Evolutionary conservation across 2,888 invertebrate genomes (phyloP).

Genomic region (Anorthoa munda): DNA sequence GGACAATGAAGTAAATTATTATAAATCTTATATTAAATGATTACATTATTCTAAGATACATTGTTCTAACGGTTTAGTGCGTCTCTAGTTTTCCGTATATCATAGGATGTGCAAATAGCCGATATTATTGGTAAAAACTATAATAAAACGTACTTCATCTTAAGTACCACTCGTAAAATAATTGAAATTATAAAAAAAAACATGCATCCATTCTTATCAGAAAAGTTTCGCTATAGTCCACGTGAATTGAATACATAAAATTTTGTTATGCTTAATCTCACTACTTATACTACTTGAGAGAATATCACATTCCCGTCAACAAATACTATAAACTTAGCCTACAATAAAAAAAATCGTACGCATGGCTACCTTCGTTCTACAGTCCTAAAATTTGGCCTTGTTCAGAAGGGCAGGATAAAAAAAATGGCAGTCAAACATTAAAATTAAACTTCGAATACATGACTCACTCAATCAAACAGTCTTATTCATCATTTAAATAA

Average conservation of each 20-base stretch:
- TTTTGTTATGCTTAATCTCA: slow-evolving; percentile 67
- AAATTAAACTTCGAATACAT: slow-evolving; percentile 80
- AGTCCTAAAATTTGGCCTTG: slow-evolving; percentile 69
- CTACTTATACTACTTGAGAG: slow-evolving; percentile 70
- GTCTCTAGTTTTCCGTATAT: slow-evolving; percentile 72
- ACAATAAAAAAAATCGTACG: slow-evolving; percentile 70
- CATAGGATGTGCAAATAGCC: slow-evolving; percentile 71
- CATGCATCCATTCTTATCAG: slow-evolving; percentile 57
- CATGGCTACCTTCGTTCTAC: slow-evolving; percentile 66
- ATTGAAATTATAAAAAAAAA: slow-evolving; percentile 50
- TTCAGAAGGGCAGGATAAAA: slow-evolving; percentile 66
- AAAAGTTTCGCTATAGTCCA: slow-evolving; percentile 54
- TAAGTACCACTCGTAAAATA: slow-evolving; percentile 60
- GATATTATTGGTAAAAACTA: slow-evolving; percentile 63
- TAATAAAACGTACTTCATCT: slow-evolving; percentile 51
- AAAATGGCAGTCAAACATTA: slow-evolving; percentile 84
- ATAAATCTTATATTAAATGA: slow-evolving; percentile 82
- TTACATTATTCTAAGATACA: slow-evolving; percentile 82
- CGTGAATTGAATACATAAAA: slow-evolving; percentile 67
- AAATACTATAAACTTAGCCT: slow-evolving; percentile 72
- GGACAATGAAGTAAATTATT: slow-evolving; percentile 81
- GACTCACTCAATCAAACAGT: slow-evolving; percentile 86
- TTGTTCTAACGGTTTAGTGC: slow-evolving; percentile 74
- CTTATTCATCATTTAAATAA: slow-evolving; percentile 84
- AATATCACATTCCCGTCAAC: slow-evolving; percentile 70